Evolutionary conservation across 2,888 invertebrate species (phyloP).

Genomic region (Parnassius apollo): DNA sequence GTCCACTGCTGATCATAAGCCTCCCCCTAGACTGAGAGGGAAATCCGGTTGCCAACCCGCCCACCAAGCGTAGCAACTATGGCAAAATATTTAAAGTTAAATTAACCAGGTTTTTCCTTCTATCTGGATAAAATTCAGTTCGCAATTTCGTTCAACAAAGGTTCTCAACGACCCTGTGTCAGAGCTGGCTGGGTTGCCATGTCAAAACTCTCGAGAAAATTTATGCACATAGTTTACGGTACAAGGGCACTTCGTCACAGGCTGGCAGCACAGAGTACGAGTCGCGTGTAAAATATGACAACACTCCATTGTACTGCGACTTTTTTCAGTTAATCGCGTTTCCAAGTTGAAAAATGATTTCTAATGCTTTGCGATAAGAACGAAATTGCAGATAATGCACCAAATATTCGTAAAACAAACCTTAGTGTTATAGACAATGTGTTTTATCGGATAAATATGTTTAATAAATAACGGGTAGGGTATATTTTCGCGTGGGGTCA

Average conservation of each 20-base stretch:
- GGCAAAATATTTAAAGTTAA: too few relatives aligned
- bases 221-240: conserved; percentile 73
- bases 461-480: not conserved
- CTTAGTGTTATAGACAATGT: not conserved
- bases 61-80: too few relatives aligned
- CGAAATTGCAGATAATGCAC: not conserved
- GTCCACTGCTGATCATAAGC: too few relatives aligned
- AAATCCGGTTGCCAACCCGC: too few relatives aligned
- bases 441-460: not conserved
- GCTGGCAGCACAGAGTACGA: conserved; percentile 41
- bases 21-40: too few relatives aligned
- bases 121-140: conserved; percentile 21
- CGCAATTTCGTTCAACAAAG: conserved; percentile 35
- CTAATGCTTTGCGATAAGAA: conserved; percentile 7
- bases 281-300: conserved; percentile 42
- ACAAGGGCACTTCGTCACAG: conserved; percentile 55
- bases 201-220: conserved; percentile 59
- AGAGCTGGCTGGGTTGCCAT: conserved; percentile 44
- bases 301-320: conserved; percentile 32
- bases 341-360: conserved; percentile 4
- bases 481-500: not conserved
- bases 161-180: conserved; percentile 38
- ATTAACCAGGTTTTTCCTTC: conserved; percentile 18
- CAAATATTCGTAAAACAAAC: not conserved
- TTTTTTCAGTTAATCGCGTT: not conserved